These are phyloP conservation scores for Corythornis leucogaster DNA, from an alignment of 2,797 vertebrate species.

Conservation along the genomic window DNA sequence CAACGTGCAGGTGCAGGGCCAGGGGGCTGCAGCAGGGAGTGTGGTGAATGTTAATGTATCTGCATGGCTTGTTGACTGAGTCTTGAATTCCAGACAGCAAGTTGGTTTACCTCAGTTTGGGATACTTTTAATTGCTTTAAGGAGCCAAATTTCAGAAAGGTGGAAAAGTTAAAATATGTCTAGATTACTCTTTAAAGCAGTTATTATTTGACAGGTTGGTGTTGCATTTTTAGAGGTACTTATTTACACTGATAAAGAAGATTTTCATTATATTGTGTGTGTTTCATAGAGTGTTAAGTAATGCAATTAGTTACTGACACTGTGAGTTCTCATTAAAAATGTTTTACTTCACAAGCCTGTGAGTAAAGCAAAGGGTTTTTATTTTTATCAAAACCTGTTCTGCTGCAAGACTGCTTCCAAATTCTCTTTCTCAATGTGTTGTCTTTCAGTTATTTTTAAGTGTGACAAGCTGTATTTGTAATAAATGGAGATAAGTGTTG, in stretches of 20 bases:
- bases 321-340: neutral
- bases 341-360: neutral
- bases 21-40: rapidly evolving
- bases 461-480: neutral
- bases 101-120: neutral
- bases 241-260: neutral
- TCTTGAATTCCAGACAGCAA: neutral
- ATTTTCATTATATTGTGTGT: neutral
- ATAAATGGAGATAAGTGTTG: neutral
- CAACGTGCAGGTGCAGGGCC: rapidly evolving
- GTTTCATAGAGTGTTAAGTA: neutral
- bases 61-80: neutral
- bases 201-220: neutral
- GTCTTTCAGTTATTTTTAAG: neutral
- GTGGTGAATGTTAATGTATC: neutral
- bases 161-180: neutral
- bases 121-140: neutral
- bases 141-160: neutral
- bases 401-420: neutral
- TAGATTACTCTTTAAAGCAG: no score
- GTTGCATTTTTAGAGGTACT: neutral
- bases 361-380: neutral
- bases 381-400: neutral
- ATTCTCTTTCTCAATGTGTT: neutral
- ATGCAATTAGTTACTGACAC: neutral